Base-by-base conservation (phyloP, 2,888 invertebrate species). In the Xestobium rufovillosum region DNA sequence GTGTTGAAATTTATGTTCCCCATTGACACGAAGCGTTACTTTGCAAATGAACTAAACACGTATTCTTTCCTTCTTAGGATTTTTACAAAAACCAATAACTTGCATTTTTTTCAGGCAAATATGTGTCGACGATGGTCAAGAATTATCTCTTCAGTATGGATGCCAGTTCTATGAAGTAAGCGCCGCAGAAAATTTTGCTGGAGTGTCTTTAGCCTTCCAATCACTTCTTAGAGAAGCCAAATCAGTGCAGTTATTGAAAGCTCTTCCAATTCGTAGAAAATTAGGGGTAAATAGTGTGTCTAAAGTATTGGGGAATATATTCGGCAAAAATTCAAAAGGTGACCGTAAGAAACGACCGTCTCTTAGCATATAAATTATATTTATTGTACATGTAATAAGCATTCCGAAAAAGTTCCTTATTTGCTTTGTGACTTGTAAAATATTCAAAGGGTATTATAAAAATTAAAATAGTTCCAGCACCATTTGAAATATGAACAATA, bases 101-200 rank as follows among this genome's bases (percentile, higher is more conserved):
- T n/a, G n/a, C n/a, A n/a, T n/a, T n/a, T n/a, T n/a, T 64, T 68
- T 33, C 65, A 83, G 83, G 61, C 77, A 78, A 66, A 79, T 85
- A 34, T 80, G 80, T 55, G 83, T 84, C 26, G 83, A 84, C 59
- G 84, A 83, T 54, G 85, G 84, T 26, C 84, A 85, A 53, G 84
- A 84, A 61, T 59, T 84, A 45, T 84, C 85, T 9, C 64, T 84
- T 51, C 76, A 80, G 45, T 84, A 76, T 60, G 81, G 83, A 26
- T 85, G 85, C 55, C 85, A 85, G 64, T 87, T 86, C 66, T 84
- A 85, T 66, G 87, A 87, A 66, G 83, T 86, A 39, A 84, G 84
- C 38, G 86, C 85, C 8, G 86, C 87, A 17, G 86, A 86, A 62
- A 83, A 83, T 52, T 79, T 79, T 52, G 83, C 84, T 1, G 85